Percentiles rank a stretch among this genome's conserved stretches.
Evolutionary conservation across 37 sponge, comb jelly and placozoan genomes (phyloP).

Genomic region (Beroe ovata): DNA sequence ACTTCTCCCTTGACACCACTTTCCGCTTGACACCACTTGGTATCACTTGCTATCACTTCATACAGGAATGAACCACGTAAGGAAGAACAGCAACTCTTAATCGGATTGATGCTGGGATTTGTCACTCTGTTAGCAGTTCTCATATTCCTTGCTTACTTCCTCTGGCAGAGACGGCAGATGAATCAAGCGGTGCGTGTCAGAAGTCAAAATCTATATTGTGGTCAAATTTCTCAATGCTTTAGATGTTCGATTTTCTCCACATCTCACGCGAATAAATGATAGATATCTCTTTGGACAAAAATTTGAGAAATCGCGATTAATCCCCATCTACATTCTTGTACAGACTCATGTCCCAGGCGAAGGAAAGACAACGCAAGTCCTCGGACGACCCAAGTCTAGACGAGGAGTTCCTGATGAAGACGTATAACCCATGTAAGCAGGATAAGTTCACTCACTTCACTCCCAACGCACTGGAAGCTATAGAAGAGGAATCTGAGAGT

Average conservation of each 20-base stretch:
- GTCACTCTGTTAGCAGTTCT: slow-evolving; percentile 5
- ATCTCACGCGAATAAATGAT: no score
- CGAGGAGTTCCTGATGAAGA: slow-evolving; percentile 46
- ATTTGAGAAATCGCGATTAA: no score
- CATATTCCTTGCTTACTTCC: slow-evolving; percentile 40
- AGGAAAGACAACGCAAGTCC: slow-evolving; percentile 4
- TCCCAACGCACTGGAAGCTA: slow-evolving; percentile 16
- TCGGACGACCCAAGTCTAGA: slow-evolving; percentile 20
- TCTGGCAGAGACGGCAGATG: slow-evolving; percentile 43
- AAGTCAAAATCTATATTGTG: no score
- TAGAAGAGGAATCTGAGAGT: slow-evolving; percentile 18
- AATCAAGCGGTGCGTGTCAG: slow-evolving; percentile 11
- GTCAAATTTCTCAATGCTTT: no score
- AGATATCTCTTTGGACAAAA: no score
- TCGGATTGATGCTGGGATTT: slow-evolving; percentile 27
- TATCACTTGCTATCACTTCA: neutral
- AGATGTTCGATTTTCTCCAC: no score
- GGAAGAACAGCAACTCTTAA: slow-evolving; percentile 26
- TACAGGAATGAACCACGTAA: neutral
- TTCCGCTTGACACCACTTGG: no score
- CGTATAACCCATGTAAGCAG: slow-evolving; percentile 20
- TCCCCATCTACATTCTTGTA: no score
- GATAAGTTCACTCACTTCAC: slow-evolving; percentile 40
- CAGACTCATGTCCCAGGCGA: neutral
- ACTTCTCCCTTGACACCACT: no score